Evolutionary conservation across 2,888 invertebrate species (phyloP).

Genomic region (Germaria angustata): DNA sequence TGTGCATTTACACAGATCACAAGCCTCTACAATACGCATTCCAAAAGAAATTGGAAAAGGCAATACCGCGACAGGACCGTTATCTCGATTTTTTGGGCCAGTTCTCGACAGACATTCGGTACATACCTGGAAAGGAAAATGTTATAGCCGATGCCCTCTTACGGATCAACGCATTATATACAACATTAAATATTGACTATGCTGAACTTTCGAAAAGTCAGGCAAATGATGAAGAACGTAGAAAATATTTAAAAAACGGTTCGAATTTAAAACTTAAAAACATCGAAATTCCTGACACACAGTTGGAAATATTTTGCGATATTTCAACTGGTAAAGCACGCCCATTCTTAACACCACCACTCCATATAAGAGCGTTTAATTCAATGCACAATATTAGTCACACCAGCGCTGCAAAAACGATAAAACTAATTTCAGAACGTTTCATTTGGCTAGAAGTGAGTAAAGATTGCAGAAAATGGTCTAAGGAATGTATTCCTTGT

Average conservation of each 20-base stretch:
- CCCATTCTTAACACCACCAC: too few relatives aligned
- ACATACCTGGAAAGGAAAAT: too few relatives aligned
- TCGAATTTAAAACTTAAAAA: too few relatives aligned
- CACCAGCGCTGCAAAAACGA: constrained; percentile 3
- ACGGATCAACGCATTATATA: too few relatives aligned
- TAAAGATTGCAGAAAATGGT: constrained; percentile 28
- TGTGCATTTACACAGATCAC: too few relatives aligned
- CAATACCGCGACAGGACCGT: constrained; percentile 31
- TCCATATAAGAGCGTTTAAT: too few relatives aligned
- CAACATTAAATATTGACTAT: constrained; percentile 73
- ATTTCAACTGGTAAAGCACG: constrained; percentile 12
- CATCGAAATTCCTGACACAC: too few relatives aligned
- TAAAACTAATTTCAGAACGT: too few relatives aligned
- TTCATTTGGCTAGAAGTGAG: constrained; percentile 32
- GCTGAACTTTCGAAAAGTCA: constrained; percentile 68
- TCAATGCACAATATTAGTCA: constrained; percentile 46
- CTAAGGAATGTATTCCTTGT: too few relatives aligned
- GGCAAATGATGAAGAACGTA: not conserved
- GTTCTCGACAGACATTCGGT: constrained; percentile 41
- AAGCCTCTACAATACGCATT: too few relatives aligned
- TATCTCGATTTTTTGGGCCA: constrained; percentile 27
- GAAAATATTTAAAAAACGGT: too few relatives aligned
- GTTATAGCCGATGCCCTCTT: too few relatives aligned
- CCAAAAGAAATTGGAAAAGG: constrained; percentile 70
- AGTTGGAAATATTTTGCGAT: constrained; percentile 45